These are phyloP conservation scores for Melanotaenia parkinsoni DNA, from an alignment of 2,797 vertebrate species.

Conservation along the genomic window DNA sequence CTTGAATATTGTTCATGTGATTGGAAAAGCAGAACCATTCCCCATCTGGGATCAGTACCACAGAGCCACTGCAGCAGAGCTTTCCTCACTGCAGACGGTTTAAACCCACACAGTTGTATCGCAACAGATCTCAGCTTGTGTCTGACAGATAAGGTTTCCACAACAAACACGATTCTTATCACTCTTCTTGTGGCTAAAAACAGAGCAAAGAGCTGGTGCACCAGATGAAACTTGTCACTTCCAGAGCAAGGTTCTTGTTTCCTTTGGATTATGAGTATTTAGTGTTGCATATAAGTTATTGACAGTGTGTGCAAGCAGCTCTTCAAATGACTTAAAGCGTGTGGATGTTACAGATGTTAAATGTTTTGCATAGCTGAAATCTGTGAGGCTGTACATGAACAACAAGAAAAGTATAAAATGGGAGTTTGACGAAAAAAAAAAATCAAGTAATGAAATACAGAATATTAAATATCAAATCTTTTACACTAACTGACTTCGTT, in stretches of 20 bases:
- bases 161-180: constrained; percentile 52
- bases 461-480: constrained; percentile 14
- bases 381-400: constrained; percentile 22
- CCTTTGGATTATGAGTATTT: constrained; percentile 62
- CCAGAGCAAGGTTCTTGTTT: constrained; percentile 42
- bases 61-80: constrained; percentile 48
- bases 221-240: constrained; percentile 63
- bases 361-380: constrained; percentile 30
- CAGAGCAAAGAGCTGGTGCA: constrained; percentile 11
- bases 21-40: constrained; percentile 65
- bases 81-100: constrained; percentile 50
- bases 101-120: constrained; percentile 46
- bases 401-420: constrained; percentile 6
- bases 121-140: constrained; percentile 55
- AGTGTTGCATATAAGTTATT: constrained; percentile 35
- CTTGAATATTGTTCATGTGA: constrained; percentile 57
- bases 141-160: constrained; percentile 44
- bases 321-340: constrained; percentile 28
- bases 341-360: constrained; percentile 41
- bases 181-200: constrained; percentile 54
- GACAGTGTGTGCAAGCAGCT: constrained; percentile 33
- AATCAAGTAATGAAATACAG: constrained; percentile 31
- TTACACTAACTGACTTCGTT: constrained; percentile 28
- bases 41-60: constrained; percentile 45
- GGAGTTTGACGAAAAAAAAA: constrained; percentile 1